Conservation (phyloP, 2,797 vertebrate species). For the Rachycentron canadum region DNA sequence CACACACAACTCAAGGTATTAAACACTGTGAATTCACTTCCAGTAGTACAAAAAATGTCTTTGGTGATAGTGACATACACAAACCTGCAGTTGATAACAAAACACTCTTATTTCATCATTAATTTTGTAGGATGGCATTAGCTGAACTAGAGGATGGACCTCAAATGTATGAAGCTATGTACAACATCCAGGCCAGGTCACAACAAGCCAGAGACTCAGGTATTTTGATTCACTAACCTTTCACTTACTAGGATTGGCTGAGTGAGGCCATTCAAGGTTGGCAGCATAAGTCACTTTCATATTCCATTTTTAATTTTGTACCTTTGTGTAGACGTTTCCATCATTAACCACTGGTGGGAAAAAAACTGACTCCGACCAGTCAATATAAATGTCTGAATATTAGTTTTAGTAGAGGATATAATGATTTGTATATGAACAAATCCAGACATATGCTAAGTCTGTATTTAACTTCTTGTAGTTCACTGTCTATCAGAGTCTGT, state of each 20-base stretch:
- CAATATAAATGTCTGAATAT: slow-evolving; percentile 1
- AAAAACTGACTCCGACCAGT: not conserved
- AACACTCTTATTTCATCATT: no score
- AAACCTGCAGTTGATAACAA: no score
- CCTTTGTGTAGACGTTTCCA: not conserved
- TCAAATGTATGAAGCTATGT: slow-evolving; percentile 94
- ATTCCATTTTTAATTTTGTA: not conserved
- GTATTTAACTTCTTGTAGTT: no score
- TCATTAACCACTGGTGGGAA: no score
- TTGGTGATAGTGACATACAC: not conserved
- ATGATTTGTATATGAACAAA: not conserved
- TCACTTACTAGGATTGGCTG: not conserved
- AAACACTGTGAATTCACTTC: not conserved
- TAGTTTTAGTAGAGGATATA: not conserved
- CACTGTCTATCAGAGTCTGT: not conserved
- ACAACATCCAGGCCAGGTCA: slow-evolving; percentile 89
- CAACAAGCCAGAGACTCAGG: slow-evolving; percentile 87
- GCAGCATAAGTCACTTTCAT: not conserved
- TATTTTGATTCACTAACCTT: slow-evolving; percentile 59
- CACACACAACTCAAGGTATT: slow-evolving; percentile 73
- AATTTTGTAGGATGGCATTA: slow-evolving; percentile 67
- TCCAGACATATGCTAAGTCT: not conserved
- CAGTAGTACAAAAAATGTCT: not conserved
- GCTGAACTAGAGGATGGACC: slow-evolving; percentile 86
- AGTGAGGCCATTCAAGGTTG: not conserved